Evolutionary conservation across 30 jellyfish, hydroid and myxozoan genomes (phyloP).

Genomic region (Mastigias papua): DNA sequence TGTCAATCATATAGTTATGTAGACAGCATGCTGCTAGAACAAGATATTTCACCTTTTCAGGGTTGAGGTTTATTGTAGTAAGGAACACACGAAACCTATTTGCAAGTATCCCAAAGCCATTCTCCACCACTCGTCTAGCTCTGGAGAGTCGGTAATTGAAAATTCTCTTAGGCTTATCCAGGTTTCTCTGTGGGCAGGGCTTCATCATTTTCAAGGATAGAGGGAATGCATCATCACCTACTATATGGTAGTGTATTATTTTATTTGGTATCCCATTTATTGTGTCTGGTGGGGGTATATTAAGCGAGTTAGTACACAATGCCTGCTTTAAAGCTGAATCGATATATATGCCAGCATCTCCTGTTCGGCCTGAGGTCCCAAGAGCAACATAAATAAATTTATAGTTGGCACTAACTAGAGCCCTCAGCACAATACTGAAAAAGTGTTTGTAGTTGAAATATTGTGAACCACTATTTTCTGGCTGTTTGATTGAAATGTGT

Average conservation of each 20-base stretch:
- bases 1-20: conserved; percentile 17
- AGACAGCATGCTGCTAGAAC: conserved; percentile 48
- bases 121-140: conserved; percentile 54
- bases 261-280: conserved; percentile 24
- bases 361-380: conserved; percentile 37
- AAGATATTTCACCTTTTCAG: conserved; percentile 31
- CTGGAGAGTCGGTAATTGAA: conserved; percentile 34
- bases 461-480: conserved; percentile 20
- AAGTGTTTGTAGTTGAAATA: conserved; percentile 15
- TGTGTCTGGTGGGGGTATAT: conserved; percentile 12
- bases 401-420: conserved; percentile 16
- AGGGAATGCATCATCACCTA: conserved; percentile 49
- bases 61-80: conserved; percentile 11
- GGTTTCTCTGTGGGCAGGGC: conserved; percentile 38
- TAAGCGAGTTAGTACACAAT: conserved; percentile 1
- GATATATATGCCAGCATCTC: conserved; percentile 53
- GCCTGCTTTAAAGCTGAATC: neutral
- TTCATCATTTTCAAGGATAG: conserved; percentile 15
- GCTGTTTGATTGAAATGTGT: conserved; percentile 15
- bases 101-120: conserved; percentile 55
- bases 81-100: conserved; percentile 42
- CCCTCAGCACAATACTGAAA: conserved; percentile 23
- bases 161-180: conserved; percentile 3
- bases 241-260: too few species aligned
- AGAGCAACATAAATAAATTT: conserved; percentile 32